These are phyloP conservation scores for Porites cylindrica DNA, from an alignment of 92 coral and sea anemone genomes.

Conservation along the genomic window DNA sequence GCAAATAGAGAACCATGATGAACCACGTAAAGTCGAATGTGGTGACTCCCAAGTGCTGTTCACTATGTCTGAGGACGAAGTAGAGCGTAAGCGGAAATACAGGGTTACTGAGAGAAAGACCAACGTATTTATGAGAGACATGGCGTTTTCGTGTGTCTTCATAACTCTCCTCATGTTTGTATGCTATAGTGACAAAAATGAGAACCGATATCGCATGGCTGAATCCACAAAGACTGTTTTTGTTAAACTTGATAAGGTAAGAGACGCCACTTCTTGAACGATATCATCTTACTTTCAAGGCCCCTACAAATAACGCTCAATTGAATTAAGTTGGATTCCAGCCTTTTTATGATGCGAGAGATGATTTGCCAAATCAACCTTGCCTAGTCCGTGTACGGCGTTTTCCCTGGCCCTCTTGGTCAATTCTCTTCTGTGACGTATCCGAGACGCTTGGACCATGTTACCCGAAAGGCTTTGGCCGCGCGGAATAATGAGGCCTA, in stretches of 20 bases:
- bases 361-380: too few relatives aligned
- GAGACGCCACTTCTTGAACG: not conserved
- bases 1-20: not conserved
- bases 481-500: too few relatives aligned
- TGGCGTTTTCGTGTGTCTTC: constrained; percentile 17
- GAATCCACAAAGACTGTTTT: not conserved
- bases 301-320: too few relatives aligned
- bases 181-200: constrained; percentile 28
- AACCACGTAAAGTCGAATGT: not conserved
- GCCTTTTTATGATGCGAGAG: too few relatives aligned
- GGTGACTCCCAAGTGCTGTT: not conserved
- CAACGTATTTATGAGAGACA: not conserved
- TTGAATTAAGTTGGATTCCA: too few relatives aligned
- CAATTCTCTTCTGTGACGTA: too few relatives aligned
- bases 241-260: constrained; percentile 13
- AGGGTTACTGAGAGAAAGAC: constrained; percentile 16
- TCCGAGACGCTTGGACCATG: too few relatives aligned
- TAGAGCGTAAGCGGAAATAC: constrained; percentile 4
- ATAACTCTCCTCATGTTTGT: constrained; percentile 20
- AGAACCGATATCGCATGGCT: constrained; percentile 11
- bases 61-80: not conserved
- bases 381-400: too few relatives aligned
- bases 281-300: too few relatives aligned
- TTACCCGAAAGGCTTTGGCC: too few relatives aligned
- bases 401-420: too few relatives aligned